Percentiles rank a stretch among this genome's conserved stretches.
Conservation (phyloP, 2,113 vertebrate species). For the Epinephelus lanceolatus region DNA sequence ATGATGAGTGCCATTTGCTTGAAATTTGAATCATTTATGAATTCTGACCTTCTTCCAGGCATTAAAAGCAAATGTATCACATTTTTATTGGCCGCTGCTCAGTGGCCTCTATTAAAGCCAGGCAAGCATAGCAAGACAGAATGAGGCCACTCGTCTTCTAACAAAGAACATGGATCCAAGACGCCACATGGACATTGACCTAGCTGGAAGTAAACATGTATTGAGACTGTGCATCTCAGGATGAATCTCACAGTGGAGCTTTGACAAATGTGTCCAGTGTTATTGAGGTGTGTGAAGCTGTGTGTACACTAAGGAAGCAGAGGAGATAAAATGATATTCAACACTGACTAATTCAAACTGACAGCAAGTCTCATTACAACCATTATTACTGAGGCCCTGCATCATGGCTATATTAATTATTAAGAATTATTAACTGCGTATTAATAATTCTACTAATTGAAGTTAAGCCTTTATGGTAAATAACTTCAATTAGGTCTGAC, state of each 20-base stretch:
- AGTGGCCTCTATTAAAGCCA: constrained; percentile 52
- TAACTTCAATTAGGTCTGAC: neutral
- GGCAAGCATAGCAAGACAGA: constrained; percentile 63
- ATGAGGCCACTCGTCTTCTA: constrained; percentile 66
- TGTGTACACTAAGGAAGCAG: neutral
- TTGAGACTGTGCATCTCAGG: constrained; percentile 3
- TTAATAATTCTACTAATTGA: neutral
- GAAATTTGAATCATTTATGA: constrained; percentile 33
- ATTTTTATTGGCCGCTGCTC: constrained; percentile 40
- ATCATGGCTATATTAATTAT: constrained; percentile 1
- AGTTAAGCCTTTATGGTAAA: neutral
- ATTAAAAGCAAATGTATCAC: constrained; percentile 36
- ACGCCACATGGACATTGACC: constrained; percentile 33
- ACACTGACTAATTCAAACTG: constrained; percentile 20
- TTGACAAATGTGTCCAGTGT: neutral
- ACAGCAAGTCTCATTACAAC: constrained; percentile 3
- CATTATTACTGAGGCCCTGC: neutral
- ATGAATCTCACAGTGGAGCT: neutral
- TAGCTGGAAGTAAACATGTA: constrained; percentile 18
- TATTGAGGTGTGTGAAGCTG: neutral
- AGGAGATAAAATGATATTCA: neutral
- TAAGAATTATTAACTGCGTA: no score
- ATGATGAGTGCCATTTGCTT: constrained; percentile 17
- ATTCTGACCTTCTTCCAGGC: constrained; percentile 28
- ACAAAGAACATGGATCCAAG: constrained; percentile 45